Percentiles rank a stretch among this genome's conserved stretches.
These are phyloP conservation scores for Cantharis lateralis DNA, from an alignment of 2,888 invertebrate genomes.

Conservation along the genomic window DNA sequence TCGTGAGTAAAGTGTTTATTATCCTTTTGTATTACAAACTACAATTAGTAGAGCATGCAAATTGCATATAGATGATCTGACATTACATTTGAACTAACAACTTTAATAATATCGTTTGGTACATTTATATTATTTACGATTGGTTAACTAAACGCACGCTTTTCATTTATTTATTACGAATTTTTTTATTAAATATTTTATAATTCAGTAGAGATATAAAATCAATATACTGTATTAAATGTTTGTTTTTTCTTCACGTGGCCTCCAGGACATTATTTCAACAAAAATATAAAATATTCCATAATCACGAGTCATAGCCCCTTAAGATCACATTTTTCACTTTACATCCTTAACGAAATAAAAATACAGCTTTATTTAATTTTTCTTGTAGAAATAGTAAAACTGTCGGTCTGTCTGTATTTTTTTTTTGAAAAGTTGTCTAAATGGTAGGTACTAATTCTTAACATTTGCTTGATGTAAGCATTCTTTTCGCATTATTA, in stretches of 20 bases:
- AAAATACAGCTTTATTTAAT: too few species aligned
- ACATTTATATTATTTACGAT: neutral
- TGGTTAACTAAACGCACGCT: neutral
- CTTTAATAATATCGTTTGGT: slow-evolving; percentile 6
- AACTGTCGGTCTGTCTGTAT: too few species aligned
- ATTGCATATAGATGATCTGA: slow-evolving; percentile 4
- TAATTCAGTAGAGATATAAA: too few species aligned
- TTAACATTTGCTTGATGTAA: neutral
- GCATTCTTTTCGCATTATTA: neutral
- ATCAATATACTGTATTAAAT: too few species aligned
- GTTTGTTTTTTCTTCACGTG: too few species aligned
- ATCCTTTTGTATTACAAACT: slow-evolving; percentile 2
- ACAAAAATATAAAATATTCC: too few species aligned
- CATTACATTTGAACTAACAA: slow-evolving; percentile 7
- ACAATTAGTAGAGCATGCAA: slow-evolving; percentile 2
- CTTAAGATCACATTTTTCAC: too few species aligned
- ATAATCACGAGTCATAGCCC: too few species aligned
- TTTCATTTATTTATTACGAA: neutral
- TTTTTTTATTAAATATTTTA: neutral
- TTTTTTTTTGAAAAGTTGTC: neutral
- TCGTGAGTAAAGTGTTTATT: neutral
- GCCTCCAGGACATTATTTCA: too few species aligned
- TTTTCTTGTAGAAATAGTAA: too few species aligned
- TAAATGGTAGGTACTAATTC: neutral
- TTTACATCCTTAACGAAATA: too few species aligned